Evolutionary conservation across 2,888 invertebrate genomes (phyloP), one percentile per base, ranked within the genome.

Genomic region (Camponotus fellah): DNA sequence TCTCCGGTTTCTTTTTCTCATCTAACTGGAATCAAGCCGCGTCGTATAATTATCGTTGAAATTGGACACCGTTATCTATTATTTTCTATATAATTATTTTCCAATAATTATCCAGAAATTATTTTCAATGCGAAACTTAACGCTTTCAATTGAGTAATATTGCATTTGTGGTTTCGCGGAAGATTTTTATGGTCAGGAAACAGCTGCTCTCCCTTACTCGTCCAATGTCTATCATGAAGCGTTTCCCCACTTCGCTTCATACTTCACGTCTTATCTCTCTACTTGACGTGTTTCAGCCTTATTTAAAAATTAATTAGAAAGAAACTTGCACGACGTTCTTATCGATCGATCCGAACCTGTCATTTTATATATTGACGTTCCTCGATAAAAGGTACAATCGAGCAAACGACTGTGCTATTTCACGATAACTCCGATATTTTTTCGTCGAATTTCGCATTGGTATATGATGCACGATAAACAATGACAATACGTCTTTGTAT

Each of bases 231-330:
- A 43, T 21, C 56, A 82, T 58, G 12, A 46, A 32, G n/a, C 37
- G 17, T n/a, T 82, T 66, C 34, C 9, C 32, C 32, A 40, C 9
- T 71, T 40, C 21, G 32, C 64, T 37, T 64, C 43, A 60, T 43
- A 46, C 26, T 37, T 58, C 43, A 34, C 43, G n/a, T 53, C 34
- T 62, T 17, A 10, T 56, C 43, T 37, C 32, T 21, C 62, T 65
- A 68, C 62, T 85, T 69, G 26, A 60, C 53, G 60, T 85, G 69
- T 86, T 90, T 90, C 5, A 40, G 69, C 6, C 34, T 86, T 86
- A 85, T 89, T 90, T 85, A 86, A 90, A 90, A 89, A 90, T 90
- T 87, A 90, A 90, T 90, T 86, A 86, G 83, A 60, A 86, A 87
- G 85, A 85, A 90, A 90, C 66, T 87, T 87, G 58, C 66, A 66